A percentile compares a stretch with the other conserved stretches of the same genome.
Conservation (phyloP, 2,888 invertebrate genomes). For the Polymixis flavicincta region DNA sequence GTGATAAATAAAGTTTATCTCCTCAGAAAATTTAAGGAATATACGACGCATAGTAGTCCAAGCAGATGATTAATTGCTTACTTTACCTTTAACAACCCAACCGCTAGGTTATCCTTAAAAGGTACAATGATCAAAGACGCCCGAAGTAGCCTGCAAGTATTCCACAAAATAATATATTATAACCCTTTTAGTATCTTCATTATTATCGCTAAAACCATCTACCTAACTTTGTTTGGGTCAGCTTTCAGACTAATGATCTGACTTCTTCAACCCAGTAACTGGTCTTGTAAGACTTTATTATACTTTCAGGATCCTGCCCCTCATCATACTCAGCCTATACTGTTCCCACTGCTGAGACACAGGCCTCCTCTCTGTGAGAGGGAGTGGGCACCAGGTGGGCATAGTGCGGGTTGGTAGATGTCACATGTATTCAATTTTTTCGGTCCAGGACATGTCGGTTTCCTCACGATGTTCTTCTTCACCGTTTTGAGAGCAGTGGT, state of each 20-base stretch:
- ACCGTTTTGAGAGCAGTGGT: no score
- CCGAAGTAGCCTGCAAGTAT: not conserved
- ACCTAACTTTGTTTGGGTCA: not conserved
- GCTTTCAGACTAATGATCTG: not conserved
- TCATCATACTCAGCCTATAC: no score
- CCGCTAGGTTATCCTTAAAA: not conserved
- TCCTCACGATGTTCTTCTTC: no score
- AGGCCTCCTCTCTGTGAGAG: no score
- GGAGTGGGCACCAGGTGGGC: no score
- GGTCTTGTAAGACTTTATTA: not conserved
- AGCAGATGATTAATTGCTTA: slow-evolving; percentile 16
- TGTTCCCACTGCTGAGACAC: no score
- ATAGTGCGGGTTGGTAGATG: no score
- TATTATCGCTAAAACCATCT: slow-evolving; percentile 6
- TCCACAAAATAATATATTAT: not conserved
- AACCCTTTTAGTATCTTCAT: not conserved
- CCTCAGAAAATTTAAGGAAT: not conserved
- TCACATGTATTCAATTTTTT: no score
- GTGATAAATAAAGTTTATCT: not conserved
- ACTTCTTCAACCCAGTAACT: not conserved
- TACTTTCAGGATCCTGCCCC: not conserved
- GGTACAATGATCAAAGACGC: slow-evolving; percentile 25
- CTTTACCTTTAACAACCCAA: slow-evolving; percentile 2
- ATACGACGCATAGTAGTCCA: not conserved
- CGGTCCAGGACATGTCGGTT: no score